Percentiles rank a stretch among this genome's conserved stretches.
Evolutionary conservation across 2,888 invertebrate species (phyloP).

Genomic region (Acronicta aceris): DNA sequence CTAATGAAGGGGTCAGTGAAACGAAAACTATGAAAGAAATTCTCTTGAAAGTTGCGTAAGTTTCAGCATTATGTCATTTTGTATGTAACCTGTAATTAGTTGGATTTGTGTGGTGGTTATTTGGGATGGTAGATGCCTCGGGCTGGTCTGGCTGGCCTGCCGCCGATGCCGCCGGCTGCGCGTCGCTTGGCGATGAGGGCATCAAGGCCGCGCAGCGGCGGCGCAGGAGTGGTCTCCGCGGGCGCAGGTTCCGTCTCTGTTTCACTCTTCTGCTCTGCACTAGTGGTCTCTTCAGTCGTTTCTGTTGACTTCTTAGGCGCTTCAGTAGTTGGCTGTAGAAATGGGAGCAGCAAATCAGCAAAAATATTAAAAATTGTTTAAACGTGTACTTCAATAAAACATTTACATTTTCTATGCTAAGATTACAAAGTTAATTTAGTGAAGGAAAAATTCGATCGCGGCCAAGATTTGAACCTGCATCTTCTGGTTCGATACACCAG

Average conservation of each 20-base stretch:
- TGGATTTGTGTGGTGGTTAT: constrained; percentile 55
- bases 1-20: constrained; percentile 14
- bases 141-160: constrained; percentile 74
- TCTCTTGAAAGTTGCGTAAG: constrained; percentile 24
- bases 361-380: neutral
- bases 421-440: no score
- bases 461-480: no score
- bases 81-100: constrained; percentile 40
- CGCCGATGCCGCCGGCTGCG: constrained; percentile 85
- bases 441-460: no score
- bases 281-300: constrained; percentile 80
- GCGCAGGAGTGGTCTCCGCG: constrained; percentile 86
- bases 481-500: no score
- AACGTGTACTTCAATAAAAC: no score
- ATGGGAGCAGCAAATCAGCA: constrained; percentile 5
- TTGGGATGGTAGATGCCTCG: constrained; percentile 68
- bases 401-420: no score
- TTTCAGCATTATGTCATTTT: constrained; percentile 60
- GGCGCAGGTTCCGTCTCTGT: constrained; percentile 78
- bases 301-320: constrained; percentile 80
- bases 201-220: constrained; percentile 90
- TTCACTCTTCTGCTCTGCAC: constrained; percentile 75
- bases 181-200: constrained; percentile 92
- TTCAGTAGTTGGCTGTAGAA: constrained; percentile 78
- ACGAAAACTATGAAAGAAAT: constrained; percentile 8